phyloP scores from a whole-genome alignment of 92 coral and sea anemone genomes.

The Galaxea fascicularis region DNA sequence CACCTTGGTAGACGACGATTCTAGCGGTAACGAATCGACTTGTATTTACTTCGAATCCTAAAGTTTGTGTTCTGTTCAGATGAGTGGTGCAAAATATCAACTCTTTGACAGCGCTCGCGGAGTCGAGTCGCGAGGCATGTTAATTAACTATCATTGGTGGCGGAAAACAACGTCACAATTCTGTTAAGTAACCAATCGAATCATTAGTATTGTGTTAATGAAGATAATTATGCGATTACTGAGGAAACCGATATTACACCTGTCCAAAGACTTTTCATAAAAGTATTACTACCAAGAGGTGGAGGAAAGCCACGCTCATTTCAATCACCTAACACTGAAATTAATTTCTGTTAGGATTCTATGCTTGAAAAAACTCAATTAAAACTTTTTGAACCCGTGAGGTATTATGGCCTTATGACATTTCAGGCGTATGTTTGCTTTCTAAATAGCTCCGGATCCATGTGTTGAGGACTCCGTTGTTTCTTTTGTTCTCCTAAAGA shows the following conservation, averaged over 20 bases:
- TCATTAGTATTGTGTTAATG: conserved; percentile 31
- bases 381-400: neutral
- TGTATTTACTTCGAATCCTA: neutral
- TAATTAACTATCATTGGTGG: conserved; percentile 22
- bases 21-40: neutral
- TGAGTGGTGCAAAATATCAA: neutral
- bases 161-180: conserved; percentile 55
- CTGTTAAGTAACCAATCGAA: conserved; percentile 63
- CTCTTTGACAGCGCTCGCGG: conserved; percentile 39
- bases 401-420: neutral
- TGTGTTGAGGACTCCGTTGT: conserved; percentile 10
- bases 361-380: neutral
- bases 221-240: conserved; percentile 11
- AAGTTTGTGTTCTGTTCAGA: neutral
- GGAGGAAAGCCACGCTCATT: neutral
- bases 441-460: neutral
- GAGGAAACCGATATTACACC: conserved; percentile 23
- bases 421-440: conserved; percentile 4
- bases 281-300: neutral
- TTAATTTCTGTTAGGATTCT: neutral
- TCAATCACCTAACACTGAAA: neutral
- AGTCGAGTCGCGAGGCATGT: conserved; percentile 25
- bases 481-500: neutral
- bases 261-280: too few species aligned
- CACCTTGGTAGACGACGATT: neutral